phyloP scores from a whole-genome alignment of 2,888 invertebrate genomes.

The Amiota minor region DNA sequence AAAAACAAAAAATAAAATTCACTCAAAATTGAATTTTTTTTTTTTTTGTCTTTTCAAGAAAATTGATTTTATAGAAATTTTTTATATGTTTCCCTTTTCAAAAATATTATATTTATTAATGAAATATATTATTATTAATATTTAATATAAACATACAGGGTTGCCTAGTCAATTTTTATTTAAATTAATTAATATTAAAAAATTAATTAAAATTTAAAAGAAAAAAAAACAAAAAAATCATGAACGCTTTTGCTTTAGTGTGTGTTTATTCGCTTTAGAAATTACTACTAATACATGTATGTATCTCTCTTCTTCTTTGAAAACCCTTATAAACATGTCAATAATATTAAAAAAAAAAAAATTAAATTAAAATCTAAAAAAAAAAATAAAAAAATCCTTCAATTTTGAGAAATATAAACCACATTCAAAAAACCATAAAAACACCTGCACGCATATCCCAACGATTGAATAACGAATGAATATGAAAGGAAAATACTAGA shows the following conservation, averaged over 20 bases:
- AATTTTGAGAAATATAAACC: neutral
- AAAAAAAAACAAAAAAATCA: slow-evolving; percentile 39
- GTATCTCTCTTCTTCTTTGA: too few relatives aligned
- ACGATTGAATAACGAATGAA: slow-evolving; percentile 51
- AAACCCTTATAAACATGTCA: too few relatives aligned
- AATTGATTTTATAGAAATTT: too few relatives aligned
- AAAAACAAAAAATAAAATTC: neutral
- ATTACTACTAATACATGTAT: too few relatives aligned
- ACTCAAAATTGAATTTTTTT: slow-evolving; percentile 31
- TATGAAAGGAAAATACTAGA: neutral
- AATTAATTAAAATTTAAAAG: slow-evolving; percentile 14
- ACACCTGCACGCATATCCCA: slow-evolving; percentile 67
- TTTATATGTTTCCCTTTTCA: slow-evolving; percentile 5
- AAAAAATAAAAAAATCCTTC: neutral
- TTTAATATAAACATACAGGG: slow-evolving; percentile 58
- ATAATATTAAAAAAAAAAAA: slow-evolving; percentile 33
- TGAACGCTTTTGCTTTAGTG: neutral
- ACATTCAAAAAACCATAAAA: slow-evolving; percentile 34
- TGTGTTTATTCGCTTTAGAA: too few relatives aligned
- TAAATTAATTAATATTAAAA: slow-evolving; percentile 25
- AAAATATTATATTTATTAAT: neutral
- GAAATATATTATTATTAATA: too few relatives aligned
- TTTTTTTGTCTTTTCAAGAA: slow-evolving; percentile 10
- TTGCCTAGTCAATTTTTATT: slow-evolving; percentile 68
- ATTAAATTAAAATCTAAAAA: slow-evolving; percentile 42